Base-by-base conservation (phyloP, 2,797 vertebrate species). In the Perdix hodgsoniae region DNA sequence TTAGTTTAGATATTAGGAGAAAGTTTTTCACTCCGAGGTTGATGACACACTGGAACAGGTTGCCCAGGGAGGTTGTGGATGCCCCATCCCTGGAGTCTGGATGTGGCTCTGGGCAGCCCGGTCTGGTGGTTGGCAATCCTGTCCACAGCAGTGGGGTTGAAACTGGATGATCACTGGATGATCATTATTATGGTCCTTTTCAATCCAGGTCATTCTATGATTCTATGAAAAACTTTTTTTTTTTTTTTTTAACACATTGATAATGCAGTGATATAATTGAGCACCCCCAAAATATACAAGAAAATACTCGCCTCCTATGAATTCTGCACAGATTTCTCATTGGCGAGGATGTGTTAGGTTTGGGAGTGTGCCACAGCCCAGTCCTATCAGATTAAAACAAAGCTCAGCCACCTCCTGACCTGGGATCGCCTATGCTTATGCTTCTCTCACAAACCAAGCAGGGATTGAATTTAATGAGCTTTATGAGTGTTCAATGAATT, bases 341-440 rank as follows among this genome's bases (percentile, higher is more conserved):
- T 26, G 15, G 33, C 29, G 67, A 54, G 52, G n/a, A n/a, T 6
- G 5, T 0, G 1, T 67, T 42, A 54, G 5, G 72, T 77, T 77
- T n/a, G 7, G n/a, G 3, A 1, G 11, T 0, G 0, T 29, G 57
- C 79, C 81, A 65, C 90, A 80, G 67, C 0, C 0, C 37, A 83
- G 56, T 64, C 40, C 47, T 0, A 0, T 19, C 52, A 76, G 69
- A 71, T 23, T 9, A 84, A 80, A 84, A 37, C 47, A 61, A 73
- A 88, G 61, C 47, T 73, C 1, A 1, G 18, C 52, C 83, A 26
- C 56, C 63, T 91, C 71, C 63, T 88, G 74, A 94, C 71, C 64
- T 91, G 0, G 0, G 14, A 13, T 80, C 72, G 84, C 47, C 35
- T 0, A 39, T 39, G 2, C 52, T 2, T 15, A 17, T 6, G 4